A percentile compares a stretch with the other conserved stretches of the same genome.
These are phyloP conservation scores for Orthosia incerta DNA, from an alignment of 2,888 invertebrate genomes.

Conservation along the genomic window DNA sequence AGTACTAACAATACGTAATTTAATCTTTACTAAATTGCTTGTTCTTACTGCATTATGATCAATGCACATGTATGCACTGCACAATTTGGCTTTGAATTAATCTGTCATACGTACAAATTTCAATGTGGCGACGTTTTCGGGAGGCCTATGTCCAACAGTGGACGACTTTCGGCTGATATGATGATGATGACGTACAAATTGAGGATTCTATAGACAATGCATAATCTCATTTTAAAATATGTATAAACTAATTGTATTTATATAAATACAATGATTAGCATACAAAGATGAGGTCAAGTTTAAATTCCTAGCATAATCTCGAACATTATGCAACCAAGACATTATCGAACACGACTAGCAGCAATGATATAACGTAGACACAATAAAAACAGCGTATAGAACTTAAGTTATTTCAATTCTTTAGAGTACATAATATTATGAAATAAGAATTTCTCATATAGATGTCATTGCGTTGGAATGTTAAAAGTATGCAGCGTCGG, in stretches of 20 bases:
- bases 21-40: conserved; percentile 38
- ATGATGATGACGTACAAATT: conserved; percentile 24
- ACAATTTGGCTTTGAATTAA: conserved; percentile 31
- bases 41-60: conserved; percentile 18
- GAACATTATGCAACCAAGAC: conserved; percentile 40
- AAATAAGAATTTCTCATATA: conserved; percentile 2
- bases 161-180: too few species aligned
- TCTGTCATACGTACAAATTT: conserved; percentile 22
- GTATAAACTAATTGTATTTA: conserved; percentile 14
- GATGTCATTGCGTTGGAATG: conserved; percentile 26
- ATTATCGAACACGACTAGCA: conserved; percentile 16
- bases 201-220: conserved; percentile 15
- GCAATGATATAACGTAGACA: not conserved
- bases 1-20: conserved; percentile 42
- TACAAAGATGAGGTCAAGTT: conserved; percentile 58
- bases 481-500: conserved; percentile 16
- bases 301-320: conserved; percentile 42
- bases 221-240: conserved; percentile 17
- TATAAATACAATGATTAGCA: conserved; percentile 35
- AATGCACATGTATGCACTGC: conserved; percentile 33
- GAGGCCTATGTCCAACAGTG: too few species aligned
- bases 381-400: conserved; percentile 8
- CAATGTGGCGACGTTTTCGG: too few species aligned
- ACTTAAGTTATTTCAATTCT: not conserved
- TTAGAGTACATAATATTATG: not conserved